A percentile compares a stretch with the other conserved stretches of the same genome.
These are phyloP conservation scores for Empidonax alnorum DNA, from an alignment of 2,113 vertebrate genomes.

Conservation along the genomic window DNA sequence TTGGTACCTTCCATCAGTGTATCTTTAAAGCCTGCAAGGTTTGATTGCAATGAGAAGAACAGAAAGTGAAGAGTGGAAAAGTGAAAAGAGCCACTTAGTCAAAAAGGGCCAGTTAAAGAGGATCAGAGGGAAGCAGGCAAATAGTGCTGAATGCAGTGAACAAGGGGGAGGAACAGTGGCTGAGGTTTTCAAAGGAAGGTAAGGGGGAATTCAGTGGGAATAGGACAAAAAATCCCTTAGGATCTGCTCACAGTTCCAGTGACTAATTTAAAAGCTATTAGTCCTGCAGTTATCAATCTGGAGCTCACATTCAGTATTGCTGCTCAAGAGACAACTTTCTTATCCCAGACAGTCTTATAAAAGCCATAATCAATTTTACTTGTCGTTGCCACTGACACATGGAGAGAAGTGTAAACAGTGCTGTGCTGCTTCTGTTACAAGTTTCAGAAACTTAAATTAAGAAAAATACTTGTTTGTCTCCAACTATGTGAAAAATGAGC, in stretches of 20 bases:
- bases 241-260: not conserved
- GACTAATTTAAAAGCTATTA: not conserved
- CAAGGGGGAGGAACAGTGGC: not conserved
- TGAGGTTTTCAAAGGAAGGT: not conserved
- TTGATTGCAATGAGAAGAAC: not conserved
- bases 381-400: not conserved
- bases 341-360: not conserved
- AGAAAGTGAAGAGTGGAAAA: not conserved
- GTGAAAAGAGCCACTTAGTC: not conserved
- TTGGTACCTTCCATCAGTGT: rapidly evolving
- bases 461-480: not conserved
- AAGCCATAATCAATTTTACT: not conserved
- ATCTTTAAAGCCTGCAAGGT: not conserved
- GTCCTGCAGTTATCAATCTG: not conserved
- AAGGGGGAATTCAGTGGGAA: not conserved
- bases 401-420: not conserved
- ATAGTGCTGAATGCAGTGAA: not conserved
- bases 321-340: not conserved
- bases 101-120: not conserved
- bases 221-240: not conserved
- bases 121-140: not conserved
- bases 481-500: not conserved
- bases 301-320: not conserved
- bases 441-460: not conserved
- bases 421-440: not conserved